These are phyloP conservation scores for Didymodactylos carnosus DNA, from an alignment of 2,888 invertebrate species.

Conservation along the genomic window DNA sequence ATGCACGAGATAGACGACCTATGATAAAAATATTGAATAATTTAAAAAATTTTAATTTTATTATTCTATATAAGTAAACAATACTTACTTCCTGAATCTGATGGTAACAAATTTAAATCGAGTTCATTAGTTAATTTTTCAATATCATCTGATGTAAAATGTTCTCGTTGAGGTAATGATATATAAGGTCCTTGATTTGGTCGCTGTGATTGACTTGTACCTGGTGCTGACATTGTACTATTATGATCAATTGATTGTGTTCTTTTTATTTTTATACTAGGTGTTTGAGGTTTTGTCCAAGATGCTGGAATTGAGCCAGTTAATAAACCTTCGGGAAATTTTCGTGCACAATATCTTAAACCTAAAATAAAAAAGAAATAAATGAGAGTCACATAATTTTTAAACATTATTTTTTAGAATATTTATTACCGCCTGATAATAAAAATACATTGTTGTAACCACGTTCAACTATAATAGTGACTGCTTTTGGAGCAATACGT, in stretches of 20 bases:
- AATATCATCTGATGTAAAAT: constrained; percentile 6
- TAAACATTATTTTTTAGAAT: too few species aligned
- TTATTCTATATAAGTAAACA: too few species aligned
- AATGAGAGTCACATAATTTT: too few species aligned
- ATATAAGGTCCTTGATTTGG: not conserved
- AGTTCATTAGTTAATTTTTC: constrained; percentile 5
- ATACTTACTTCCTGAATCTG: not conserved
- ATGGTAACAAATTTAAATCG: not conserved
- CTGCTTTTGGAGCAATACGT: constrained; percentile 29
- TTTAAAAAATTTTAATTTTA: too few species aligned
- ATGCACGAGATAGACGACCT: not conserved
- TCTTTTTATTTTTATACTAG: not conserved
- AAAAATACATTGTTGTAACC: constrained; percentile 39
- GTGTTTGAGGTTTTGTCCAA: not conserved
- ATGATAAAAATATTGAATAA: too few species aligned
- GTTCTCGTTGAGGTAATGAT: not conserved
- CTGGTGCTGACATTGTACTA: not conserved
- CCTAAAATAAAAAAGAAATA: too few species aligned
- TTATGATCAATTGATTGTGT: not conserved
- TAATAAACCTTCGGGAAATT: constrained; percentile 29
- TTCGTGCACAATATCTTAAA: constrained; percentile 27
- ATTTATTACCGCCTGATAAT: constrained; percentile 36
- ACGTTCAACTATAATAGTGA: constrained; percentile 35
- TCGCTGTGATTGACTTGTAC: not conserved
- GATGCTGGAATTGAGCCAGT: constrained; percentile 25